Evolutionary conservation across 2,797 vertebrate genomes (phyloP).

Genomic region (Vultur gryphus): DNA sequence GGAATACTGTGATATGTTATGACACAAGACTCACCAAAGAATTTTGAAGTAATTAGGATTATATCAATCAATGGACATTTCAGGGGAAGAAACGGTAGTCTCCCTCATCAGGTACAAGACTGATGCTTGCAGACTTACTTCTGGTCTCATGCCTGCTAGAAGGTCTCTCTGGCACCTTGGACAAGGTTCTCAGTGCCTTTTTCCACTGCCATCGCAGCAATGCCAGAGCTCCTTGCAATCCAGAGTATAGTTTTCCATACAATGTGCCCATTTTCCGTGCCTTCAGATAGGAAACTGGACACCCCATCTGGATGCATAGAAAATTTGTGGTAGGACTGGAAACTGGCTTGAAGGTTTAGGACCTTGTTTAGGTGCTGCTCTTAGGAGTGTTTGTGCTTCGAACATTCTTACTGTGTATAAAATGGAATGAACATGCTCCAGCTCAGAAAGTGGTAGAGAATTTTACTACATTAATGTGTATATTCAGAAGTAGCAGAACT

Average conservation of each 20-base stretch:
- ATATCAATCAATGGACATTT: neutral
- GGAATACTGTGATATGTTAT: neutral
- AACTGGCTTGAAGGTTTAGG: neutral
- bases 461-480: neutral
- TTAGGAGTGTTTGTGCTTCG: neutral
- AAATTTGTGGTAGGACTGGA: neutral
- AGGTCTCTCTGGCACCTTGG: neutral
- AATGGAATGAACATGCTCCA: neutral
- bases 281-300: neutral
- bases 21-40: neutral
- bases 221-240: neutral
- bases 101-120: neutral
- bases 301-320: neutral
- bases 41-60: neutral
- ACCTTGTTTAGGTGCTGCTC: neutral
- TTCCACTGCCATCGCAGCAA: neutral
- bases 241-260: neutral
- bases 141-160: neutral
- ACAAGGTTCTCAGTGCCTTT: neutral
- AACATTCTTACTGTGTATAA: neutral
- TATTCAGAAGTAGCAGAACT: neutral
- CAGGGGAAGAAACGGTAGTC: neutral
- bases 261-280: neutral
- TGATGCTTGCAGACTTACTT: neutral
- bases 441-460: neutral